Evolutionary conservation across 2,888 invertebrate species (phyloP), one percentile per base, ranked within the genome.

Genomic region (Sialis lutaria): DNA sequence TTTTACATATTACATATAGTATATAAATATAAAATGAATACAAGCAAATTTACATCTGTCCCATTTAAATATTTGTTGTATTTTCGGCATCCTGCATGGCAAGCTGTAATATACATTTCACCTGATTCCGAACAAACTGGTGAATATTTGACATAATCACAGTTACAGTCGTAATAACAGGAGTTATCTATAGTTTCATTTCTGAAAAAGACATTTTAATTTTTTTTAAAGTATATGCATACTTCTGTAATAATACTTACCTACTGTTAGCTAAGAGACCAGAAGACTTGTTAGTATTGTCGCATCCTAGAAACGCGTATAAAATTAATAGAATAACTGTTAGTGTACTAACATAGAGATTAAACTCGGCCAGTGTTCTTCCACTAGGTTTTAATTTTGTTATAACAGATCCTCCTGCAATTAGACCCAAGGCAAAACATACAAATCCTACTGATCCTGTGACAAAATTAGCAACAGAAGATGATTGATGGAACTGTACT

Each of bases 401-500:
- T 43, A 82, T 77, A 1, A 81, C 58, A 34, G 79, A 61, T 0
- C 82, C 82, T 2, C 79, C 77, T 0, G 77, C 56, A 9, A 82
- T 62, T 30, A 82, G 74, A 1, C 82, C 82, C 37, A 78, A 64
- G 0, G 80, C 79, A 6, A 79, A 79, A 60, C 79, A 80, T 6
- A 75, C 72, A n/a, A 81, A 62, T 1, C 80, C 79, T 1, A 78
- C 76, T 0, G 75, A 77, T 47, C 79, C 87, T 43, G 85, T 82
- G 41, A 82, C 75, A 51, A 85, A 67, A 53, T 80, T 84, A 0
- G 86, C 82, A 7, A 74, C 73, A 0, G 82, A 79, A 1, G 87
- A 82, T 6, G 83, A 79, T 54, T 82, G 79, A 47, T 77, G 71
- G 62, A 83, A 88, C 62, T 85, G 83, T 1, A 81, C 82, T 63